Evolutionary conservation across 2,888 invertebrate species (phyloP), one percentile per base, ranked within the genome.

Genomic region (Pantelozetes paolii): DNA sequence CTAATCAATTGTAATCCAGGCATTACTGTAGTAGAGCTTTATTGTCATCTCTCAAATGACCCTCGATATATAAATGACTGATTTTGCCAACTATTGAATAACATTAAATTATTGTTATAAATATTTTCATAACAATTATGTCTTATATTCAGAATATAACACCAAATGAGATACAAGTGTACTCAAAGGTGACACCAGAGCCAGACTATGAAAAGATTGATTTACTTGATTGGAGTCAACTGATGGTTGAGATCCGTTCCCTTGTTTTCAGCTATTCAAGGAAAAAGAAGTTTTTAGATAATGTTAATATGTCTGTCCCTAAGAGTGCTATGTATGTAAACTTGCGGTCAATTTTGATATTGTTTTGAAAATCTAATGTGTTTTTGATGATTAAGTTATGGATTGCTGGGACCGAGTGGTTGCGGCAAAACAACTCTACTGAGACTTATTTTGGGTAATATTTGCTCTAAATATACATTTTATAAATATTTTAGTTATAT

Each of bases 351-450:
- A 1, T 42, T 11, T 67, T 23, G 11, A 13, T 8, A 54, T 9
- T 54, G 2, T 20, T 54, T 26, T 20, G 9, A 26, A 62, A 30
- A 18, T 32, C 23, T 26, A 26, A 13, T 13, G 9, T 67, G n/a
- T 32, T 5, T 40, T 40, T 13, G n/a, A n/a, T 23, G 8, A 23
- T 2, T 57, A 15, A 69, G 69, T 45, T 69, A 69, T 69, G 69
- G 42, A 20, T 36, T 69, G 23, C 36, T 69, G 9, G 40, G 69
- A 26, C 94, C 95, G 11, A 94, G 94, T 75, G 96, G 95, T 42
- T 96, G 95, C 82, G 94, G 94, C 18, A 96, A 95, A 78, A 96
- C 95, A 2, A 96, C 95, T 0, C 85, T 96, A 15, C 86, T 96
- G 3, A 91, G 93, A 70, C 93, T 93, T 83, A 91, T 95, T 80